A percentile compares a stretch with the other conserved stretches of the same genome.
Evolutionary conservation across 1,140 invertebrate species (phyloP).

Genomic region (Tribolium castaneum): DNA sequence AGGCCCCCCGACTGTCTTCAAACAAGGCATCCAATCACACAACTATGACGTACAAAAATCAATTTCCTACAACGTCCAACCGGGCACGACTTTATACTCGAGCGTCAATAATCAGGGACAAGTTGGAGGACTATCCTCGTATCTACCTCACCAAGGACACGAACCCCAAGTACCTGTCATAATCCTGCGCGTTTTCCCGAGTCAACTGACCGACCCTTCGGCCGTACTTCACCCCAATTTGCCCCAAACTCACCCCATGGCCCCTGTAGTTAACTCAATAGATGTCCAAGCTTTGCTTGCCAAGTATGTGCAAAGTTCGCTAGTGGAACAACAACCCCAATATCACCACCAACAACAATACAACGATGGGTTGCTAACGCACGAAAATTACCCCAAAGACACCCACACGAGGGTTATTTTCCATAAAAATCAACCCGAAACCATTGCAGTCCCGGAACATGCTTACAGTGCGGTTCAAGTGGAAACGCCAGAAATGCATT

Average conservation of each 20-base stretch:
- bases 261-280: conserved; percentile 66
- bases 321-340: conserved; percentile 41
- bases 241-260: conserved; percentile 67
- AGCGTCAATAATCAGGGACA: conserved; percentile 58
- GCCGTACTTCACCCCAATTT: conserved; percentile 68
- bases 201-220: conserved; percentile 67
- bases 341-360: conserved; percentile 52
- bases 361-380: conserved; percentile 49
- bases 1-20: conserved; percentile 25
- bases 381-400: conserved; percentile 59
- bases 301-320: conserved; percentile 57
- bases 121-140: conserved; percentile 51
- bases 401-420: conserved; percentile 57
- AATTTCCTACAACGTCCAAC: conserved; percentile 45
- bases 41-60: too few relatives aligned
- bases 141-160: conserved; percentile 48
- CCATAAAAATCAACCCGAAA: conserved; percentile 18
- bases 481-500: conserved; percentile 36
- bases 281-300: conserved; percentile 64
- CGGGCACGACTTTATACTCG: conserved; percentile 59
- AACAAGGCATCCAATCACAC: not conserved
- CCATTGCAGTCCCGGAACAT: conserved; percentile 40
- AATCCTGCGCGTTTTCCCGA: conserved; percentile 68
- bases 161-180: conserved; percentile 67
- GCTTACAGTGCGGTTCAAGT: conserved; percentile 46